Conservation (phyloP, 2,888 invertebrate species). For the Noctua comes region DNA sequence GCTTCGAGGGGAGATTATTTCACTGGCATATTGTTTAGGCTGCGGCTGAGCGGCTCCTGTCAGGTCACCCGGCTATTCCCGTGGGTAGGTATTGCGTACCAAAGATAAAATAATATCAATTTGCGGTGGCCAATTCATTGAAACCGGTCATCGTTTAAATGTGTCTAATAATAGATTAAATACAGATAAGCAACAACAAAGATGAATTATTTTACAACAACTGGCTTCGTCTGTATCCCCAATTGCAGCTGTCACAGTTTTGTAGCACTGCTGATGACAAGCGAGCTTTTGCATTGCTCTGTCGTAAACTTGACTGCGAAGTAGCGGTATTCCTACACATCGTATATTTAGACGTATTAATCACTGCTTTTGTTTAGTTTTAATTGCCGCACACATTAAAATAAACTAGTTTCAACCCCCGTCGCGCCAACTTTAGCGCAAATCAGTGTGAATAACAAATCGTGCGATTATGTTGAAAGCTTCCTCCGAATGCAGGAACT, state of each 20-base stretch:
- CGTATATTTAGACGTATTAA: not conserved
- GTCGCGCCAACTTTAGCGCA: slow-evolving; percentile 28
- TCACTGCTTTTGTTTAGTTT: slow-evolving; percentile 1
- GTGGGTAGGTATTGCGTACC: not conserved
- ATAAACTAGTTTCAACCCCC: slow-evolving; percentile 14
- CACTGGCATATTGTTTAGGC: slow-evolving; percentile 14
- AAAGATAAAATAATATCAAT: not conserved
- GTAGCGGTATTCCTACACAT: not conserved
- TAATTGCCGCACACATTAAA: slow-evolving; percentile 34
- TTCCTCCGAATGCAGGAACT: slow-evolving; percentile 39
- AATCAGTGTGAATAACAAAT: slow-evolving; percentile 48
- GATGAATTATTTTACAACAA: not conserved
- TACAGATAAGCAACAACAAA: not conserved
- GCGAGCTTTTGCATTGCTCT: not conserved
- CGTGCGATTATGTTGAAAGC: slow-evolving; percentile 39
- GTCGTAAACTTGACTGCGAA: not conserved
- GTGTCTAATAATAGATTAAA: not conserved
- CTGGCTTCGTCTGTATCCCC: not conserved
- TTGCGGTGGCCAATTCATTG: not conserved
- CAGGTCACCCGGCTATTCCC: not conserved
- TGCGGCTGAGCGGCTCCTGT: not conserved
- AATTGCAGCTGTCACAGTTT: not conserved
- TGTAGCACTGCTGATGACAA: not conserved
- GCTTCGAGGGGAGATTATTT: not conserved
- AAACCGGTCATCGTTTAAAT: not conserved